Evolutionary conservation across 2,797 vertebrate genomes (phyloP), one percentile per base, ranked within the genome.

Genomic region (Tiaroga cobitis): DNA sequence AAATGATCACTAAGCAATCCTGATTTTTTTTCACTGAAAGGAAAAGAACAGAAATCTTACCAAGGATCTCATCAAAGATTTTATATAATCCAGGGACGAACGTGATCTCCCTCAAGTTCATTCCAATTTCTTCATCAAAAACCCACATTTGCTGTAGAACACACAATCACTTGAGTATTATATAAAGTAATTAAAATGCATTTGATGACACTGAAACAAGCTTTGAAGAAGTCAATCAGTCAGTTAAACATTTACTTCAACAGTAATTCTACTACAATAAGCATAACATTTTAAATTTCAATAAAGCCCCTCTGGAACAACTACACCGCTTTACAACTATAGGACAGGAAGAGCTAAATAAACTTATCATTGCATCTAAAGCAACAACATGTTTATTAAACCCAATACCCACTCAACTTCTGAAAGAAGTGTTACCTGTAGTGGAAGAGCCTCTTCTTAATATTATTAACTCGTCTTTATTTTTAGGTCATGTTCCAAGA

Each of bases 21-120:
- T 21, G 2, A 51, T 24, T 37, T 34, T 4, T 29, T 49, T 75
- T 80, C 9, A 69, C 16, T 26, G 46, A 80, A 82, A 63, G 3
- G 24, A 88, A 79, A 24, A 16, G 15, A 8, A 7, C 43, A 37
- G 75, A 65, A 83, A 2, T 89, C 98, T 96, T 92, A 99, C 98
- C 98, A 11, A 99, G 96, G 90, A 99, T 99, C 95, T 99, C 98
- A 94, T 99, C 98, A 94, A 99, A 99, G 92, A 99, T 99, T 94
- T 99, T 99, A 93, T 99, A 99, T 70, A 99, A 94, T 89, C 98
- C 98, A 49, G 98, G 98, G 89, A 99, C 98, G 87, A 96, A 99
- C 21, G 98, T 98, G 92, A 99, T 96, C 88, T 99, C 98, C 91
- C 98, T 95, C 93, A 96, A 95, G 92, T 99, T 99, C 97, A 99